Percentiles rank a stretch among this genome's conserved stretches.
phyloP scores from a whole-genome alignment of 2,797 vertebrate species.

The Gambelia wislizenii region DNA sequence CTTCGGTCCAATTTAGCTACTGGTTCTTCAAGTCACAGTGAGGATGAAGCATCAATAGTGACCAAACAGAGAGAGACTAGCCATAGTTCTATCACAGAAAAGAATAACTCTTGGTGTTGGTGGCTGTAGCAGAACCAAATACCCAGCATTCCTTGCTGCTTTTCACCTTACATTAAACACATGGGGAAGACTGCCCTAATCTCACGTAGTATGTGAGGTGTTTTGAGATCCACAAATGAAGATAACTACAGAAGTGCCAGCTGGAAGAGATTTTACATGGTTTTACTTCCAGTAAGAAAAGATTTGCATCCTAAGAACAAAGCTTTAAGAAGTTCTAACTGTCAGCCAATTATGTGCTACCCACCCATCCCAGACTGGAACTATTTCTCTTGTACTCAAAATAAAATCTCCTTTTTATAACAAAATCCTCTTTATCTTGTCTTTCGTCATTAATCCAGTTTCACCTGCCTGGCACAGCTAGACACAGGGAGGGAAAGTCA shows the following conservation, averaged over 20 bases:
- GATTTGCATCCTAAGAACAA: slow-evolving; percentile 72
- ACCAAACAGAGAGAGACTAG: slow-evolving; percentile 28
- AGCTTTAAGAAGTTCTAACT: slow-evolving; percentile 69
- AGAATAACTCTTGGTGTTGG: not conserved
- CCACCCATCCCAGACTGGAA: slow-evolving; percentile 61
- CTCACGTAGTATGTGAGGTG: slow-evolving; percentile 56
- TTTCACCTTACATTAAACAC: slow-evolving; percentile 65
- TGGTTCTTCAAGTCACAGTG: slow-evolving; percentile 19
- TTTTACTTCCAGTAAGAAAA: slow-evolving; percentile 66
- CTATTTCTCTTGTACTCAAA: slow-evolving; percentile 42
- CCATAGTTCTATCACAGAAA: not conserved
- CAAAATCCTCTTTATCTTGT: slow-evolving; percentile 70
- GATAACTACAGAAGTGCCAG: slow-evolving; percentile 61
- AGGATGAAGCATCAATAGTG: not conserved
- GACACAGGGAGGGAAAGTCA: slow-evolving; percentile 5
- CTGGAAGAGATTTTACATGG: slow-evolving; percentile 67
- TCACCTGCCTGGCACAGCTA: slow-evolving; percentile 67
- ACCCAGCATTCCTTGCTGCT: slow-evolving; percentile 38
- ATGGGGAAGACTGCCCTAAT: slow-evolving; percentile 55
- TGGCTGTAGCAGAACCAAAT: not conserved
- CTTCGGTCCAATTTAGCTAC: not conserved
- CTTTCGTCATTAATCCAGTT: slow-evolving; percentile 69
- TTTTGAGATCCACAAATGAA: slow-evolving; percentile 53
- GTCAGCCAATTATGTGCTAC: slow-evolving; percentile 72
- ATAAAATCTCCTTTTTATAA: slow-evolving; percentile 70